Conservation (phyloP, 1,140 invertebrate species). For the Drosophila bifasciata region DNA sequence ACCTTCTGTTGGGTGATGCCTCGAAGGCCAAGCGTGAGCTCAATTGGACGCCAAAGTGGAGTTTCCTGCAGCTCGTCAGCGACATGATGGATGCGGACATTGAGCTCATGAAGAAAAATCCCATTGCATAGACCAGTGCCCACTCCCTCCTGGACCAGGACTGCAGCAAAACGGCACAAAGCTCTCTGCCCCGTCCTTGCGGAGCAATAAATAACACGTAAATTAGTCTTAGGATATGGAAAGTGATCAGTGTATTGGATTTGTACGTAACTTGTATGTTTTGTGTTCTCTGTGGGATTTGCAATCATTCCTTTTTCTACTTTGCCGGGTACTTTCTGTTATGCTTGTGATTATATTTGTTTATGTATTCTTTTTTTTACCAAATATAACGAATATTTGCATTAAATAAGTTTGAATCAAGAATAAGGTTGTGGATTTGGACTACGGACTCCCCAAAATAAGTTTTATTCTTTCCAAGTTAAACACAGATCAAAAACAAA, state of each 20-base stretch:
- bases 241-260: slow-evolving; percentile 43
- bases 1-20: slow-evolving; percentile 95
- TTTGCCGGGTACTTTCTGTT: slow-evolving; percentile 34
- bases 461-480: slow-evolving; percentile 36
- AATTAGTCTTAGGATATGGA: slow-evolving; percentile 41
- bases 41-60: slow-evolving; percentile 94
- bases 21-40: slow-evolving; percentile 94
- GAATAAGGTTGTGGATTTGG: not conserved
- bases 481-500: slow-evolving; percentile 56
- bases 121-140: slow-evolving; percentile 87
- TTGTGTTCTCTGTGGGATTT: slow-evolving; percentile 45
- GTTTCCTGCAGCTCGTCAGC: slow-evolving; percentile 94
- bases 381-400: slow-evolving; percentile 53
- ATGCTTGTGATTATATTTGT: slow-evolving; percentile 43
- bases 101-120: slow-evolving; percentile 95
- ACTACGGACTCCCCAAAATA: not conserved
- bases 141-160: slow-evolving; percentile 1
- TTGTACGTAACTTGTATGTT: slow-evolving; percentile 28
- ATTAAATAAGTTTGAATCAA: slow-evolving; percentile 55
- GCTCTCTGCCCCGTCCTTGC: slow-evolving; percentile 34
- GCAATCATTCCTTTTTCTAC: slow-evolving; percentile 68
- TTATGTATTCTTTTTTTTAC: slow-evolving; percentile 51
- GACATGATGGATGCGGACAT: slow-evolving; percentile 99
- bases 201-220: slow-evolving; percentile 42
- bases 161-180: slow-evolving; percentile 62